Evolutionary conservation across 2,113 vertebrate species (phyloP).

Genomic region (Grantiella picta): DNA sequence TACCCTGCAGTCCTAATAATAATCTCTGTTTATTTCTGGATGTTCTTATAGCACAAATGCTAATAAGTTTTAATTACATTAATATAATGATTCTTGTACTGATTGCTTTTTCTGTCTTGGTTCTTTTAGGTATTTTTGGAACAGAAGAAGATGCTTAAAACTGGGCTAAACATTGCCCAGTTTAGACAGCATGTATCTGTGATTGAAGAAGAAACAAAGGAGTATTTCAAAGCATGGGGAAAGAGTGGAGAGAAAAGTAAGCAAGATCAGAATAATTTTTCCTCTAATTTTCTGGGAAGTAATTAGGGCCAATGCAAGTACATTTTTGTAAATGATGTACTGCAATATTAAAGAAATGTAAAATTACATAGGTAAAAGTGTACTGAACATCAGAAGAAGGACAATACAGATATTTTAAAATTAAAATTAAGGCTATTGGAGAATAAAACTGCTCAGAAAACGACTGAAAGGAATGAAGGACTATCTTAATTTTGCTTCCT

Average conservation of each 20-base stretch:
- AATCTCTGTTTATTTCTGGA: background rate
- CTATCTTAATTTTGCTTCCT: background rate
- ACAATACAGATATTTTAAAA: background rate
- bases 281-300: background rate
- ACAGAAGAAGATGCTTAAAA: slow-evolving; percentile 98
- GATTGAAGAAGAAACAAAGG: slow-evolving; percentile 90
- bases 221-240: slow-evolving; percentile 94
- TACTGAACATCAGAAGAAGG: background rate
- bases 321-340: background rate
- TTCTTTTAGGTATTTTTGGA: slow-evolving; percentile 88
- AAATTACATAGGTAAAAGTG: background rate
- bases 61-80: background rate
- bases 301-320: background rate
- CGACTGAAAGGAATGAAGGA: background rate
- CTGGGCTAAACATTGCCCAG: slow-evolving; percentile 87
- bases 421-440: background rate
- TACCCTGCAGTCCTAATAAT: background rate
- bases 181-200: slow-evolving; percentile 86
- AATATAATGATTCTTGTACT: background rate
- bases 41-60: background rate
- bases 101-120: background rate
- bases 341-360: background rate
- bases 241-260: slow-evolving; percentile 90
- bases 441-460: background rate
- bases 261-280: background rate